A percentile compares a stretch with the other conserved stretches of the same genome.
These are phyloP conservation scores for Mustela nigripes DNA, from an alignment of 2,113 vertebrate species.

Conservation along the genomic window DNA sequence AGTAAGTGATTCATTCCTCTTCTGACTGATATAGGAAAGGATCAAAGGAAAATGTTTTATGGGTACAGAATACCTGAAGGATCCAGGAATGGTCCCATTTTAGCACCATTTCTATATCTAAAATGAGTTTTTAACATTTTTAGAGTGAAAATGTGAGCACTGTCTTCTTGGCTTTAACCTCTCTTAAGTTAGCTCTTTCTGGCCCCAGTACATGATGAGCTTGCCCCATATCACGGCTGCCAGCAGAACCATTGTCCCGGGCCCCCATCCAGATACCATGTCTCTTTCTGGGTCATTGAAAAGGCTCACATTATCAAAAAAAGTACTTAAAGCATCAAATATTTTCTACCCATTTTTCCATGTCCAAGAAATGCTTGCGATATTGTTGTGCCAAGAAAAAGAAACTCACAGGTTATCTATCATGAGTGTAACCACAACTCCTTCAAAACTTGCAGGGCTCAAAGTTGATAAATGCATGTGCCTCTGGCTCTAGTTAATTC, in stretches of 20 bases:
- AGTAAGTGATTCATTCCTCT: background rate
- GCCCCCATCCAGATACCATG: background rate
- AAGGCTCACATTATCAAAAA: background rate
- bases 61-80: background rate
- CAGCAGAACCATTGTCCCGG: background rate
- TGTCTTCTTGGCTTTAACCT: background rate
- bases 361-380: background rate
- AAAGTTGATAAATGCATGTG: background rate
- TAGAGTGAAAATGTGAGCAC: background rate
- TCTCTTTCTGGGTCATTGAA: background rate
- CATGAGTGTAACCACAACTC: background rate
- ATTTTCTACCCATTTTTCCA: constrained; percentile 35
- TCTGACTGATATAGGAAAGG: background rate
- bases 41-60: background rate
- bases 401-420: background rate
- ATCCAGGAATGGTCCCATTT: background rate
- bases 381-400: background rate
- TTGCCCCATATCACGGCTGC: background rate
- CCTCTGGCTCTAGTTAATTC: background rate
- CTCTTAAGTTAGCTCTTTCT: background rate
- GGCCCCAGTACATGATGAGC: too few relatives aligned
- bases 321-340: background rate
- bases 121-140: constrained; percentile 17
- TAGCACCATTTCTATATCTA: background rate
- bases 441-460: background rate